Evolutionary conservation across 2,888 invertebrate species (phyloP), one percentile per base, ranked within the genome.

Genomic region (Hydraecia micacea): DNA sequence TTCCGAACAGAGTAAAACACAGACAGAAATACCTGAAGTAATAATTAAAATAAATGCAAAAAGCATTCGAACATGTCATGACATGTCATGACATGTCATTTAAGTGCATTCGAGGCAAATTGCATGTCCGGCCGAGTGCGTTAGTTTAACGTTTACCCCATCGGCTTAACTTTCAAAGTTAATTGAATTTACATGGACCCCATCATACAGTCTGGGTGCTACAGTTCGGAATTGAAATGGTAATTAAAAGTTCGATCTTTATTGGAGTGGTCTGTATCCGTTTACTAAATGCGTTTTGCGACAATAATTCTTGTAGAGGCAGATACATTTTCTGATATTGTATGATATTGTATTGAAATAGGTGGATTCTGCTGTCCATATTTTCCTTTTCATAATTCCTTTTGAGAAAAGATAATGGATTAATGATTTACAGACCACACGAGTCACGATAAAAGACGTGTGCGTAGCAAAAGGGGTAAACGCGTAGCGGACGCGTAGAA

Each of bases 111-210:
- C 69, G 39, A 79, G n/a, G 70, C 63, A 82, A 86, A 88, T 87
- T 84, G 79, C 73, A 85, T 75, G 83, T 81, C 80, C 81, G 49
- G 73, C 21, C 32, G 81, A 86, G 86, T 81, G 76, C 81, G 76
- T 65, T 79, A 75, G 84, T 81, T 77, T 71, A 71, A 67, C 79
- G 84, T 69, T 65, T 63, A 73, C 76, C 79, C 79, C 68, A 75
- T 65, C 75, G 75, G 86, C 73, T 85, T 89, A 79, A 84, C 89
- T 87, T 88, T 77, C 76, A 72, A 49, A 63, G 63, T 80, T 88
- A 89, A 89, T 89, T 89, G 89, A 87, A 88, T 88, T 85, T 81
- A 73, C 86, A 81, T 63, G 75, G 66, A 71, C 65, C 73, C 71
- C 60, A 62, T 75, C 79, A 72, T 21, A 63, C 74, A 79, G 77